These are phyloP conservation scores for Chaenocephalus aceratus DNA, from an alignment of 2,113 vertebrate species.

Conservation along the genomic window DNA sequence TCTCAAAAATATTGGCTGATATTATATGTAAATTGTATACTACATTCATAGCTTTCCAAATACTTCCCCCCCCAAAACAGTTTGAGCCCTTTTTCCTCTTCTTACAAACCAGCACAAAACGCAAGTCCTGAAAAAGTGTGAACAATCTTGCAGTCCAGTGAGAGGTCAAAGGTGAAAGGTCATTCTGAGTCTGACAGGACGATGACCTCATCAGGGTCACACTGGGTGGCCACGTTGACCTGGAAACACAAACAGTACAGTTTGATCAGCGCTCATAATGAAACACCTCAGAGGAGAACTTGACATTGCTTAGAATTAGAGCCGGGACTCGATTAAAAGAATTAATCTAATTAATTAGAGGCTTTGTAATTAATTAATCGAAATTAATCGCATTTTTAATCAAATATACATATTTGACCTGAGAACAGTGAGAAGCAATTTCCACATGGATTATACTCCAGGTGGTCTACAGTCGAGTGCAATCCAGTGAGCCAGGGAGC, in stretches of 20 bases:
- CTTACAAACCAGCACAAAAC: neutral
- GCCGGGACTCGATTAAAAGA: too few relatives aligned
- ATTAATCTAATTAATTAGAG: too few relatives aligned
- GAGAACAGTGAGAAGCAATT: too few relatives aligned
- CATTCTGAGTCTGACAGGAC: conserved; percentile 90
- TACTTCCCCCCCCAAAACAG: too few relatives aligned
- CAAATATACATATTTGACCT: too few relatives aligned
- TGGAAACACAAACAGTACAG: conserved; percentile 59
- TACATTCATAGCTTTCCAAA: neutral
- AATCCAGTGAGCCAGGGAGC: too few relatives aligned
- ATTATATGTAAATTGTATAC: neutral
- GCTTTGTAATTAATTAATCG: too few relatives aligned
- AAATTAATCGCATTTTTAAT: too few relatives aligned
- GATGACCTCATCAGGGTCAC: conserved; percentile 91
- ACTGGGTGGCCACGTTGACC: conserved; percentile 90
- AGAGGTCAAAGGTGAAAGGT: conserved; percentile 34
- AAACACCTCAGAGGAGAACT: too few relatives aligned
- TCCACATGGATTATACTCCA: too few relatives aligned
- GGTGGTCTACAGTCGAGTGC: too few relatives aligned
- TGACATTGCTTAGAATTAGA: too few relatives aligned
- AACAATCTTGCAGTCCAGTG: neutral
- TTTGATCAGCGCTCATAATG: neutral
- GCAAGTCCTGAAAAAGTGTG: neutral
- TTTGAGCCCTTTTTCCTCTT: neutral
- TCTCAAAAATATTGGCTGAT: conserved; percentile 3